Evolutionary conservation across 2,797 vertebrate species (phyloP).

Genomic region (Apodemus agrarius): DNA sequence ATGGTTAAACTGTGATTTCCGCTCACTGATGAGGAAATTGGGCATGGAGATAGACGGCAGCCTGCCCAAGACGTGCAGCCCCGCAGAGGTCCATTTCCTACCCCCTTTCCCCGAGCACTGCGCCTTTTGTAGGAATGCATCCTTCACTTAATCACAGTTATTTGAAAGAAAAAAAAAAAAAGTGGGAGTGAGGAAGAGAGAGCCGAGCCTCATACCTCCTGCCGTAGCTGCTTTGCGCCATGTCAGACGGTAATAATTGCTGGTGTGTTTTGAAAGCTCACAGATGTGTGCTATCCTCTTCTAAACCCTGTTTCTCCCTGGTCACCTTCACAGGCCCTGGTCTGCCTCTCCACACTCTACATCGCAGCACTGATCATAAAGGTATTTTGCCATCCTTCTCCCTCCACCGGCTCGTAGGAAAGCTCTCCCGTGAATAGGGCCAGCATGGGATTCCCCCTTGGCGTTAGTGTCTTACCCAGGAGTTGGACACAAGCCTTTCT

Average conservation of each 20-base stretch:
- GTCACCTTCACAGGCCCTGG: constrained; percentile 92
- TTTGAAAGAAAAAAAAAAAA: neutral
- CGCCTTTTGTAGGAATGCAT: neutral
- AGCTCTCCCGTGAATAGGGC: neutral
- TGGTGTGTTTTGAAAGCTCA: constrained; percentile 47
- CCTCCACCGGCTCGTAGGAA: constrained; percentile 14
- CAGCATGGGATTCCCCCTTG: neutral
- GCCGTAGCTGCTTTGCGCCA: constrained; percentile 8
- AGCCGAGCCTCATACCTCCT: neutral
- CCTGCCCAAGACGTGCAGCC: neutral
- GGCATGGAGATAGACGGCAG: neutral
- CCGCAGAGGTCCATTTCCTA: neutral
- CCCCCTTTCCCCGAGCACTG: neutral
- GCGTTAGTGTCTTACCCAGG: neutral
- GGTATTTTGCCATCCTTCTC: constrained; percentile 84
- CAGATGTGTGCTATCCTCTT: neutral
- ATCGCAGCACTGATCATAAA: constrained; percentile 79
- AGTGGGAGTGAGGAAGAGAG: neutral
- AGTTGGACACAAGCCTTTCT: neutral
- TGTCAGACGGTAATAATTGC: constrained; percentile 15
- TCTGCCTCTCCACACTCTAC: constrained; percentile 91
- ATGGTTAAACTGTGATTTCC: neutral
- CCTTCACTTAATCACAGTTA: neutral
- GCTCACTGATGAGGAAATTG: neutral
- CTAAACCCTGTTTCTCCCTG: constrained; percentile 57